Evolutionary conservation across 2,113 vertebrate species (phyloP).

Genomic region (Empidonax traillii): DNA sequence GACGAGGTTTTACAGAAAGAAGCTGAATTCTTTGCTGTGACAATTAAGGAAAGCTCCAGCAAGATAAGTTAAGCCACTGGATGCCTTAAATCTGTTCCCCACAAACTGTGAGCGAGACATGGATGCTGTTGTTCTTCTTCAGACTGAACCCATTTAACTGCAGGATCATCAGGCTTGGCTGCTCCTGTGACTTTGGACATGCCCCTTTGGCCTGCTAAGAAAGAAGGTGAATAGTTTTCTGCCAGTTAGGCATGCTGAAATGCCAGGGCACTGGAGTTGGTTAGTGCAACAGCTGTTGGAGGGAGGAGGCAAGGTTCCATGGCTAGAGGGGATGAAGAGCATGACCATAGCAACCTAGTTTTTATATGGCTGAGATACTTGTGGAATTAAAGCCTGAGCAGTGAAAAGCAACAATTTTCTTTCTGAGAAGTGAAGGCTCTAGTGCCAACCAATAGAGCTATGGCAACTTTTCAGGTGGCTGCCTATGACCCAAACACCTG

Average conservation of each 20-base stretch:
- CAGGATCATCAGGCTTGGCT: background rate
- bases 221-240: background rate
- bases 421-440: background rate
- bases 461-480: background rate
- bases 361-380: background rate
- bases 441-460: background rate
- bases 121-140: background rate
- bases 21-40: background rate
- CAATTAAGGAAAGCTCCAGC: background rate
- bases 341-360: background rate
- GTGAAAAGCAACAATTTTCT: background rate
- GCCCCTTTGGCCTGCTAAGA: background rate
- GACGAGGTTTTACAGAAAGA: background rate
- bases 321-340: background rate
- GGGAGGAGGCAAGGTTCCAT: background rate
- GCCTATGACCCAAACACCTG: background rate
- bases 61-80: background rate
- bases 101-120: background rate
- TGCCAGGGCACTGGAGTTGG: background rate
- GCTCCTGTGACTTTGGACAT: background rate
- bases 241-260: background rate
- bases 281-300: background rate
- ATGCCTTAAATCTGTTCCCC: background rate
- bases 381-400: background rate
- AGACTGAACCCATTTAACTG: background rate